A percentile compares a stretch with the other conserved stretches of the same genome.
phyloP scores from a whole-genome alignment of 1,140 invertebrate species.

The Hestina assimilis region DNA sequence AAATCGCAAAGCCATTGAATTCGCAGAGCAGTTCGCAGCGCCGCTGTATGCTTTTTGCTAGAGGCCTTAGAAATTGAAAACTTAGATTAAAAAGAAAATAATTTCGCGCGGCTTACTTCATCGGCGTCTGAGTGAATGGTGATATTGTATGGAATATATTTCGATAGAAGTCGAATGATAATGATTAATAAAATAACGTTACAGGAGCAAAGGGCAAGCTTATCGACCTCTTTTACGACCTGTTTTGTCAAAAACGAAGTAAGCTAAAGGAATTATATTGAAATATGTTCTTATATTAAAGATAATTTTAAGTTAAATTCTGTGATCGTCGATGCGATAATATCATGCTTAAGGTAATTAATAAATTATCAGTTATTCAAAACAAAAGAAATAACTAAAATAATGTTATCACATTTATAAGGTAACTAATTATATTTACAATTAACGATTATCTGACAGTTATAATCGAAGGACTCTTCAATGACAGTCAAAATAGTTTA shows the following conservation, averaged over 20 bases:
- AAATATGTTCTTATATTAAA: no score
- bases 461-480: background rate
- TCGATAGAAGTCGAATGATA: background rate
- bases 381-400: no score
- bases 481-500: background rate
- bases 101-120: background rate
- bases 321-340: no score
- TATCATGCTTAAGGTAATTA: no score
- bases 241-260: no score
- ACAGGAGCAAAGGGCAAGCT: constrained; percentile 1
- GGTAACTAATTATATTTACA: no score
- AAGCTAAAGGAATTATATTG: no score
- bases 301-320: no score
- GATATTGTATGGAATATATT: background rate
- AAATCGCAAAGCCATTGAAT: constrained; percentile 57
- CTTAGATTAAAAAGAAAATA: background rate
- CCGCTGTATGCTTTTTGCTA: constrained; percentile 64
- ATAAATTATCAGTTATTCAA: no score
- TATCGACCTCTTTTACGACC: background rate
- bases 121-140: background rate
- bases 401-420: no score
- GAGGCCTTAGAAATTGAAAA: constrained; percentile 30
- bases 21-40: constrained; percentile 60
- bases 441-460: background rate
- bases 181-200: background rate